Base-by-base conservation (phyloP, 2,888 invertebrate species). In the Pterostichus niger region DNA sequence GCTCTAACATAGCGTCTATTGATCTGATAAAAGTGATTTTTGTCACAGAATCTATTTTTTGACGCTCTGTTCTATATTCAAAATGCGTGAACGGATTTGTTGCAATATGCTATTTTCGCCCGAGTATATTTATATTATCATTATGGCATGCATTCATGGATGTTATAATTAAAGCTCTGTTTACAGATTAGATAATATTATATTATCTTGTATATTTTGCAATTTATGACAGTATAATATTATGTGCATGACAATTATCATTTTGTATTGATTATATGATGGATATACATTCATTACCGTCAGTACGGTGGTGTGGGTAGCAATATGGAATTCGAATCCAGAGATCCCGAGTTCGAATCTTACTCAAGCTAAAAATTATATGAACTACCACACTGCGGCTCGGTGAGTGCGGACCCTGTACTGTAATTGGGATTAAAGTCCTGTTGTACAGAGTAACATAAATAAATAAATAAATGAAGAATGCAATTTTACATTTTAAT, bases 31-130 rank as follows among this genome's bases (percentile, higher is more conserved):
- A 35, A 35, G 33, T 0, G 35, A 64, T 33, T 35, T 64, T 33
- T 33, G 35, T 64, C 33, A 46, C 13, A 15, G 52, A 10, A 13
- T 71, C 68, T 71, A 71, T 71, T 71, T 71, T 17, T 17, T n/a
- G 68, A 40, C 17, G n/a, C 13, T 10, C 44, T 44, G 68, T 71
- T 71, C 68, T 71, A 71, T 44, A 71, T 71, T 71, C 68, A 71
- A 71, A 71, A 15, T 71, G 44, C 68, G 68, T 44, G 9, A 44
- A 17, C 44, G 11, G 44, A 40, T 71, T 61, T 71, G 44, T 71
- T 71, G 68, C 68, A 71, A 71, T 71, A 15, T 71, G 15, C 68
- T 71, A 71, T 71, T 71, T 71, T 71, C 9, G 68, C 1, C 13
- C 10, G 0, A 3, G 7, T 11, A 15, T 33, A 64, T 64, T 64